Evolutionary conservation across 2,113 vertebrate species (phyloP), one percentile per base, ranked within the genome.

Genomic region (Corythornis vintsioides): DNA sequence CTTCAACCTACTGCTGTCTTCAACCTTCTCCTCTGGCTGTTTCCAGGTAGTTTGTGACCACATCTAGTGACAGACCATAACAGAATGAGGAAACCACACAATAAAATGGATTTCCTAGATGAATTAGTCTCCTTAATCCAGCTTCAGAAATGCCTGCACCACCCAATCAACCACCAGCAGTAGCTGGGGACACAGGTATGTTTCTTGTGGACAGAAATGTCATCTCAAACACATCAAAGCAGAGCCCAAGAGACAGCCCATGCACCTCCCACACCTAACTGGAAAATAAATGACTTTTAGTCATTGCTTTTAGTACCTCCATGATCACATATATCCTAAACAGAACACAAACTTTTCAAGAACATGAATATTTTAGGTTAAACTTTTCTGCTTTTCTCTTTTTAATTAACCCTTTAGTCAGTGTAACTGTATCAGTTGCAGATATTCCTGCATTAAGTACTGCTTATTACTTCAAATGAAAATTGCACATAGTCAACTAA

Each of bases 261-360:
- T 2, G 3, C 16, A 71, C 26, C 33, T 71, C 2, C 0, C 19
- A 25, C 7, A 11, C 21, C 31, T 24, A 78, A 71, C 2, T 45
- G 22, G 21, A 50, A 50, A 50, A 24, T 22, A 50, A 24, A 50
- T 13, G 7, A 24, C 38, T 38, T 38, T 38, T 38, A 38, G 38
- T 11, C 21, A 22, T 21, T 48, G 14, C 18, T 63, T 45, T 24
- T 21, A 66, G 26, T 17, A 76, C 5, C 9, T 61, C 47, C 55
- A 38, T 28, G 13, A 59, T 35, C 16, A 18, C 25, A 24, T 17
- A 61, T 10, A 2, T 4, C 25, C 13, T 60, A 82, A 61, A 7
- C 4, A 38, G 9, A 82, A 92, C 11, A 9, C 12, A 50, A 86
- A 35, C 28, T 71, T 83, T 16, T 14, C 53, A 57, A 57, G 15